Base-by-base conservation (phyloP, 1,140 invertebrate genomes). In the Drosophila nikananu region DNA sequence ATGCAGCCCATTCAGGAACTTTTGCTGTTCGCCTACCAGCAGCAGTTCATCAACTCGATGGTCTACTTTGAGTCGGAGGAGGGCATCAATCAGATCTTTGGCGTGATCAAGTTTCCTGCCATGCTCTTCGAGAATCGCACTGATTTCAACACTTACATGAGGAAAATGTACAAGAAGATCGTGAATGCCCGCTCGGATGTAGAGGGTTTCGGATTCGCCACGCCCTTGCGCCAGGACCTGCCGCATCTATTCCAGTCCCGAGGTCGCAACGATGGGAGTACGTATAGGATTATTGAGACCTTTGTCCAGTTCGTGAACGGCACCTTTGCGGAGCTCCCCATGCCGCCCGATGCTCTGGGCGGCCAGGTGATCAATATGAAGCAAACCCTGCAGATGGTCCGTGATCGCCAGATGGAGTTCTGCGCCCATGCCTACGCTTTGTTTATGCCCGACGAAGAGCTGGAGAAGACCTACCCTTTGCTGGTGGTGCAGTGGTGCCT, bases 401-500 rank as follows among this genome's bases (percentile, higher is more conserved):
- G 91, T 1, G 61, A 84, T 3, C 55, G 74, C 0, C 39, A 65
- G 32, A 70, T 92, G 23, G 83, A 92, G 23, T 90, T 92, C 42
- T 70, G 77, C 0, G 91, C 83, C 13, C 91, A 92, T 42, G 82
- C 86, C n/a, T 92, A 91, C 19, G 91, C 91, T 2, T n/a, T 92
- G 9, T 92, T 92, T 15, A 71, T 64, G 63, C 49, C 68, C 7
- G 84, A 91, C 12, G 87, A 91, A 0, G 48, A 79, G 8, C 23
- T 92, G 46, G 82, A 91, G 30, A 90, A 87, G 65, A 79, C 80
- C 19, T 92, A 92, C 19, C 91, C 91, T 0, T 8, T 92, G 42
- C 41, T 81, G 27, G 91, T 92, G 42, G 91, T 92, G 27, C 74
- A 80, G 30, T 92, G 91, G 91, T 92, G 91, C 39, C 54, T 92